These are phyloP conservation scores for Ornithoptera priamus DNA, from an alignment of 2,888 invertebrate species.

Conservation along the genomic window DNA sequence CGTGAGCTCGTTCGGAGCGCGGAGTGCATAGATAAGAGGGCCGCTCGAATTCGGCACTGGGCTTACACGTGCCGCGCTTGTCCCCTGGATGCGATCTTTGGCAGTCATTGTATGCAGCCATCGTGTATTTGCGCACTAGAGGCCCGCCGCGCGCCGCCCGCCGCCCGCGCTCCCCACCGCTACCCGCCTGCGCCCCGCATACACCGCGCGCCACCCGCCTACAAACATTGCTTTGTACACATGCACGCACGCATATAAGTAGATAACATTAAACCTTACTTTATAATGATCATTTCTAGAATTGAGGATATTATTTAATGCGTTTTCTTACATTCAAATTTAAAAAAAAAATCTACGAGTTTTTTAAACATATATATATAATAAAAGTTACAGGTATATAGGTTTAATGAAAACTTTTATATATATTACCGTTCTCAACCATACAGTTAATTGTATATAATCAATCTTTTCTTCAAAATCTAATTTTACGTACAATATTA, in stretches of 20 bases:
- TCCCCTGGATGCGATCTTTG: slow-evolving; percentile 75
- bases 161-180: slow-evolving; percentile 16
- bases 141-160: slow-evolving; percentile 35
- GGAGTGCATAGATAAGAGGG: slow-evolving; percentile 39
- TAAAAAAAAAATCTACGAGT: too few species aligned
- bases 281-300: slow-evolving; percentile 35
- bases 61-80: slow-evolving; percentile 75
- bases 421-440: too few species aligned
- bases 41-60: slow-evolving; percentile 59
- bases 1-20: slow-evolving; percentile 2
- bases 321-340: not conserved
- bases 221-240: slow-evolving; percentile 42
- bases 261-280: slow-evolving; percentile 35
- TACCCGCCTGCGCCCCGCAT: slow-evolving; percentile 33
- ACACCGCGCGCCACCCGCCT: slow-evolving; percentile 30
- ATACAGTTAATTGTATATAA: too few species aligned
- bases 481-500: too few species aligned
- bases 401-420: too few species aligned
- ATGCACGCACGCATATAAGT: slow-evolving; percentile 47
- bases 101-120: slow-evolving; percentile 76
- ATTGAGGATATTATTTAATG: slow-evolving; percentile 16
- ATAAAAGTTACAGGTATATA: too few species aligned
- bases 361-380: too few species aligned
- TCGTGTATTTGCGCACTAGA: slow-evolving; percentile 64
- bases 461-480: too few species aligned